Percentiles rank a stretch among this genome's conserved stretches.
Evolutionary conservation across 2,888 invertebrate species (phyloP).

Genomic region (Ochropleura plecta): DNA sequence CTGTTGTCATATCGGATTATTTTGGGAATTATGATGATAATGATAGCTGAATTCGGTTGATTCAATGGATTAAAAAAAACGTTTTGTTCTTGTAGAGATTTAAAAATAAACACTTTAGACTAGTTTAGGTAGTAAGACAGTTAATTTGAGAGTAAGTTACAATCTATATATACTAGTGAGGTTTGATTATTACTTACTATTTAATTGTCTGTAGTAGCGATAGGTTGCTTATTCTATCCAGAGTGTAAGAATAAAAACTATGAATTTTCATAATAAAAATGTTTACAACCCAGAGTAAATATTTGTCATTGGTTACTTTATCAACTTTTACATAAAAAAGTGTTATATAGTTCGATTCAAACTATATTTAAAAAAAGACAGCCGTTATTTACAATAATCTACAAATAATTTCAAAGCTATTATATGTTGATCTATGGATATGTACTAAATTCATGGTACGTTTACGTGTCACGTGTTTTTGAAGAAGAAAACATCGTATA

Average conservation of each 20-base stretch:
- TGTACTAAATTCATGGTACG: background rate
- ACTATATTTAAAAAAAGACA: background rate
- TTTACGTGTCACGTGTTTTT: background rate
- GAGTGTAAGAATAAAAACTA: background rate
- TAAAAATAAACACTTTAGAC: too few relatives aligned
- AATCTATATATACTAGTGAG: background rate
- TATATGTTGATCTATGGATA: background rate
- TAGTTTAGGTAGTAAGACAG: background rate
- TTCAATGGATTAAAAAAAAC: background rate
- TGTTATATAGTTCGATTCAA: background rate
- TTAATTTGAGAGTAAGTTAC: background rate
- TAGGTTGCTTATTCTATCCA: background rate
- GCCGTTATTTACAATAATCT: background rate
- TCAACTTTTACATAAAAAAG: background rate
- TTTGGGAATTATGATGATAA: background rate
- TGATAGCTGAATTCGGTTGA: background rate
- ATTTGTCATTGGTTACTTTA: background rate
- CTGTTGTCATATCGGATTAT: conserved; percentile 35
- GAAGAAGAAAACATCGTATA: background rate
- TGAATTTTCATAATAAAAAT: background rate
- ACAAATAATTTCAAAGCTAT: background rate
- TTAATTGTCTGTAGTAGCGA: background rate
- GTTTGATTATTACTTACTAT: background rate
- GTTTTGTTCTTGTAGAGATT: background rate
- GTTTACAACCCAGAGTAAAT: background rate